Conservation (phyloP, 2,113 vertebrate species). For the Python bivittatus region DNA sequence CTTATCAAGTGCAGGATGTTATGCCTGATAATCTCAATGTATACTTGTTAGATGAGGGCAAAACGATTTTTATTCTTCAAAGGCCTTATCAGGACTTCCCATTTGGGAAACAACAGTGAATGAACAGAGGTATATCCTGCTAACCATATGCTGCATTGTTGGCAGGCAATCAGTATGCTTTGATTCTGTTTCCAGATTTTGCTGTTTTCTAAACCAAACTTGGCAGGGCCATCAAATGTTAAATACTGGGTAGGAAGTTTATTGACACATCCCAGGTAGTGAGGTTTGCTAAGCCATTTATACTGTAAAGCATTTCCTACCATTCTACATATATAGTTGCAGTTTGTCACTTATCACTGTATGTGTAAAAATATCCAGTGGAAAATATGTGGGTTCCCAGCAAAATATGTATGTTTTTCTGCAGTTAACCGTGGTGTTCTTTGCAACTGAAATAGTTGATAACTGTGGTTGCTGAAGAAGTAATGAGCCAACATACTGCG, state of each 20-base stretch:
- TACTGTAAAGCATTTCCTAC: neutral
- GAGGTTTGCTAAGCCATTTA: neutral
- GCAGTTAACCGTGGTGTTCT: neutral
- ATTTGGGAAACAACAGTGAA: neutral
- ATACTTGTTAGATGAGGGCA: neutral
- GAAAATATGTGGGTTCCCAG: neutral
- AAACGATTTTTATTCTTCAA: neutral
- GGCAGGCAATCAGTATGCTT: neutral
- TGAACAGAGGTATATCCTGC: neutral
- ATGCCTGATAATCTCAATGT: neutral
- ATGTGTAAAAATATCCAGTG: neutral
- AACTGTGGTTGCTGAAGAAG: neutral
- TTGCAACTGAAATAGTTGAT: neutral
- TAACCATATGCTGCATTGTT: neutral
- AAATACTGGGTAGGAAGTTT: neutral
- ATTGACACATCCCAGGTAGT: neutral
- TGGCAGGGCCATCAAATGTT: neutral
- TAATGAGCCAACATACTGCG: neutral
- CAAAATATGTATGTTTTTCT: neutral
- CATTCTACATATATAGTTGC: neutral
- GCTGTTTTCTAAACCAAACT: neutral
- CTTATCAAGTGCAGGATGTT: neutral
- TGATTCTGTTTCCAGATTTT: neutral
- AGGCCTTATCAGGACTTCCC: neutral
- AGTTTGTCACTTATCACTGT: neutral